Evolutionary conservation across 2,113 vertebrate species (phyloP), one percentile per base, ranked within the genome.

Genomic region (Pardalotus punctatus): DNA sequence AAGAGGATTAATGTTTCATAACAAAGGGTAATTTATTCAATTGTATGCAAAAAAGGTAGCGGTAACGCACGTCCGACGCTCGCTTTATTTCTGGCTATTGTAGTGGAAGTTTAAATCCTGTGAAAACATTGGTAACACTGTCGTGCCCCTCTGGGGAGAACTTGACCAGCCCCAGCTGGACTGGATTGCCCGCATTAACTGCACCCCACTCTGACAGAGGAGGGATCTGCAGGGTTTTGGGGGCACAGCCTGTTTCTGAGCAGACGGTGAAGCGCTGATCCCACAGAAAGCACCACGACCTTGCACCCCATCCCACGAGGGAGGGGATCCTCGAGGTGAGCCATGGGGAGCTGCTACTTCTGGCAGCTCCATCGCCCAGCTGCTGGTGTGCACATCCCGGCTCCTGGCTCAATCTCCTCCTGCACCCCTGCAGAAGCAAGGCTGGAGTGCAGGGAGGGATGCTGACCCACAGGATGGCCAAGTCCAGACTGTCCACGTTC

Each of bases 11-110:
- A 96, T 97, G 96, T 97, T 98, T 97, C 97, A 88, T 94, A 98
- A 97, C 97, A 98, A 97, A 97, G 97, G 97, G 87, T 97, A 98
- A 98, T 98, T 97, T 97, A 98, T 98, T 97, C 97, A 95, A 91
- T 97, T 97, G 95, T 97, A 98, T 98, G 98, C 97, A 98, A 97
- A 97, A 96, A 94, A 96, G 93, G 81, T 82, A 40, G 81, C 42
- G 3, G 94, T 94, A 96, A 86, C 23, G 48, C 94, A 82, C 33
- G 42, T 51, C 93, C 33, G 56, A 82, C 95, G 96, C 94, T 85
- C 2, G 14, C 96, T 97, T 86, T 97, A 67, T 90, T 97, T 93
- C 93, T 80, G 91, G 58, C 96, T 95, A 28, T 96, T 96, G 95
- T 94, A 40, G 72, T 83, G 57, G 87, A 91, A 96, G 84, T 95